Evolutionary conservation across 2,797 vertebrate species (phyloP), one percentile per base, ranked within the genome.

Genomic region (Aulostomus chinensis): DNA sequence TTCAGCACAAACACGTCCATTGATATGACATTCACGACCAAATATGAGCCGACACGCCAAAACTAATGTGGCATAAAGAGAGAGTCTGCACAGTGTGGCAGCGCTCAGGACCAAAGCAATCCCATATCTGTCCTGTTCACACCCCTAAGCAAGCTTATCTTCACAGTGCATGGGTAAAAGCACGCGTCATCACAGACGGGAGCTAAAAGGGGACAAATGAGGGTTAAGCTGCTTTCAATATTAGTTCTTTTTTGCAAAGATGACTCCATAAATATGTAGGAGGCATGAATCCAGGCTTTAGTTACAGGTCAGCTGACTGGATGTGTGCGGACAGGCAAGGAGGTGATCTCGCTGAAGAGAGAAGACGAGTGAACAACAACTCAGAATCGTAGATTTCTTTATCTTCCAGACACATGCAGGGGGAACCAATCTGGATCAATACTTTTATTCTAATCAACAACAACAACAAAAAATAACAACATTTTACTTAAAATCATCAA

Each of bases 221-320:
- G 66, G 73, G 72, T 75, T 86, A 84, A 87, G 82, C 83, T 72
- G 74, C 69, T 70, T 80, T 86, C 71, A 80, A 81, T 79, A 78
- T 80, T 83, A 58, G 62, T 72, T 76, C 61, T 68, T 76, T 73
- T 70, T 62, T 61, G 31, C 77, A 80, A 84, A 62, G 68, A 77
- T 68, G 60, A 58, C 65, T 66, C 45, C 61, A 83, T 88, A 81
- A 86, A 86, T 87, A 86, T 86, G 78, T 37, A 83, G 62, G 22
- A 80, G 68, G 15, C 38, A 38, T 59, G 58, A 75, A 80, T 73
- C 70, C 53, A 33, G 55, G 36, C 52, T 74, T 43, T 68, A 60
- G 76, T 77, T 65, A 79, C 64, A 76, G 76, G 73, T 75, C 62
- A 67, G 47, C 45, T 63, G 36, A 57, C 28, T 45, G 49, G 15